Evolutionary conservation across 2,888 invertebrate species (phyloP), one percentile per base, ranked within the genome.

Genomic region (Ormyrus rosae): DNA sequence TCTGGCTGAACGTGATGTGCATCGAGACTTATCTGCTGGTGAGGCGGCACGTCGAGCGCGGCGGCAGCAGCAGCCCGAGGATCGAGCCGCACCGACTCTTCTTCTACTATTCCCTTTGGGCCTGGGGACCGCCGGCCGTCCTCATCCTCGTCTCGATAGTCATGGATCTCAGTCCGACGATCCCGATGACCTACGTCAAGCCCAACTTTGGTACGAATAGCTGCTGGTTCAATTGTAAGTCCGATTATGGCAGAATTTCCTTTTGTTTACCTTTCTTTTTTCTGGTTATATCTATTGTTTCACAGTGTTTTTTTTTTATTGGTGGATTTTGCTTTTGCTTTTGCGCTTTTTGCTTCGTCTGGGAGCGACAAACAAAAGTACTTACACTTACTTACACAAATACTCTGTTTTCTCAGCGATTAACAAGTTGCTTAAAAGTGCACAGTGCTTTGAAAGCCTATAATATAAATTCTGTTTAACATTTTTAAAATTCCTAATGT

Each of bases 1-100:
- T 94, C 91, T 94, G 94, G 94, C 90, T 94, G 81, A 94, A 94
- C 88, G 93, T 94, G 65, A 93, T 94, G 93, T 94, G 94, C 88
- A 93, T 94, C 86, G 94, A 94, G 89, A 94, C 92, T 76, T 94
- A 93, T 91, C 89, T 92, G 83, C 92, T 93, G 84, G 92, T 94
- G 70, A 84, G 83, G 8, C 81, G 86, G 69, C 87, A 89, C 83
- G 86, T 88, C 11, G 48, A 74, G 34, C 77, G 81, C 82, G 70
- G 70, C 65, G 60, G 50, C 50, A 63, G 60, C 50, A 65, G 50
- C 51, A 65, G 6, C 51, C 63, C 45, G 6, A 83, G 84, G 34
- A 85, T 84, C 61, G 73, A 85, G 48, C 81, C 84, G 9, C 71
- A 81, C 51, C 81, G 71, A 67, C 81, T 89, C 2, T 94, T 93